Evolutionary conservation across 1,140 invertebrate genomes (phyloP).

Genomic region (Zaprionus africanus): DNA sequence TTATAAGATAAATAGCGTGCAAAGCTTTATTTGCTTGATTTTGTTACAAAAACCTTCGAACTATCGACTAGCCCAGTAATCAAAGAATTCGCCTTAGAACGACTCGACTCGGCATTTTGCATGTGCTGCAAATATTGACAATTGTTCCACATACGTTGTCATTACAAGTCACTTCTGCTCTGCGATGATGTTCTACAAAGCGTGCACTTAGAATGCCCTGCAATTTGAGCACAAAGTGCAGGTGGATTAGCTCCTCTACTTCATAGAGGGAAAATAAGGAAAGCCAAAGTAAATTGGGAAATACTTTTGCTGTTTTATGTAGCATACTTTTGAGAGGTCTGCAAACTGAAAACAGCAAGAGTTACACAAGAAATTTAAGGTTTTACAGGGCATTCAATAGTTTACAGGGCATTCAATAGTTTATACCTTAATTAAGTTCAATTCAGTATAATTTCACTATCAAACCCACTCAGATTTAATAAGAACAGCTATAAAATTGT

Average conservation of each 20-base stretch:
- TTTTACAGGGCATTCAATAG: slow-evolving; percentile 1
- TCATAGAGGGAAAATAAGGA: background rate
- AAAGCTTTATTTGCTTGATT: slow-evolving; percentile 68
- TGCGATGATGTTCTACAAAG: slow-evolving; percentile 62
- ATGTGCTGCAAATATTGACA: slow-evolving; percentile 79
- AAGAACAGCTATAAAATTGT: too few relatives aligned
- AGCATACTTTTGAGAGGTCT: slow-evolving; percentile 38
- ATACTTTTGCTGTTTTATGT: background rate
- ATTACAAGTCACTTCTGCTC: slow-evolving; percentile 59
- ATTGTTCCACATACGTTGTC: slow-evolving; percentile 44
- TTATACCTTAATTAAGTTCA: too few relatives aligned
- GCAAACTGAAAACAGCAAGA: background rate
- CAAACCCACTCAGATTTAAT: too few relatives aligned
- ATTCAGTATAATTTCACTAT: background rate
- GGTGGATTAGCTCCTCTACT: background rate
- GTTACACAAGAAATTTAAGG: fast-evolving
- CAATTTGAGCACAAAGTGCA: background rate
- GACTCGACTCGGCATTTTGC: slow-evolving; percentile 33
- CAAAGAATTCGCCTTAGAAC: slow-evolving; percentile 46
- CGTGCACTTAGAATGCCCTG: slow-evolving; percentile 61
- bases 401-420: slow-evolving; percentile 4
- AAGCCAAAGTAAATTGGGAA: background rate
- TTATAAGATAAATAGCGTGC: slow-evolving; percentile 69
- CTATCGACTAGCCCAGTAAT: slow-evolving; percentile 48
- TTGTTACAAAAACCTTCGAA: slow-evolving; percentile 71